Evolutionary conservation across 1,140 invertebrate species (phyloP).

Genomic region (Aphelenchoides fujianensis): DNA sequence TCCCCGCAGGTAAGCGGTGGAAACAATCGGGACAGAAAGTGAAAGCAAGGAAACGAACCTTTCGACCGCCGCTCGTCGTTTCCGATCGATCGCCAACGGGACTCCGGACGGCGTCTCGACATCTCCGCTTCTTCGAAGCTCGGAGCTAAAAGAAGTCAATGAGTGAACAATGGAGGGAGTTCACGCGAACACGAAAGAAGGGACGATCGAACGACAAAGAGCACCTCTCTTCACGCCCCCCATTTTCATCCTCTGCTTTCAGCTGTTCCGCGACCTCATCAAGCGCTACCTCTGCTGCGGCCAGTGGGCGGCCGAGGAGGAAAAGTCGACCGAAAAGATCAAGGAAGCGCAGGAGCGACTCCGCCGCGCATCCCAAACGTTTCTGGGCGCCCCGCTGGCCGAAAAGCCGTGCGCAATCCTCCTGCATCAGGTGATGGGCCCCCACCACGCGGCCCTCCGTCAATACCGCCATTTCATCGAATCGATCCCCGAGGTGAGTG

Average conservation of each 20-base stretch:
- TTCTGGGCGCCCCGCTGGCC: slow-evolving; percentile 26
- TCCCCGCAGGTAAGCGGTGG: slow-evolving; percentile 50
- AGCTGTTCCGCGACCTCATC: slow-evolving; percentile 49
- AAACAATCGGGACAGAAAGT: too few relatives aligned
- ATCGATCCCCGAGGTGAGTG: slow-evolving; percentile 11
- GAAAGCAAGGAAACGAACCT: too few relatives aligned
- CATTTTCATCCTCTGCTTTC: too few relatives aligned
- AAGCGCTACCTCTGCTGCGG: slow-evolving; percentile 37
- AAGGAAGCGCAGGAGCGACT: slow-evolving; percentile 41
- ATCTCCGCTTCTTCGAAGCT: too few relatives aligned
- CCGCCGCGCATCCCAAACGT: slow-evolving; percentile 33
- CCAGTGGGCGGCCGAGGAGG: slow-evolving; percentile 2
- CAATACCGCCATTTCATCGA: slow-evolving; percentile 2
- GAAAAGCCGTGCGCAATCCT: slow-evolving; percentile 8
- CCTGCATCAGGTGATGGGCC: slow-evolving; percentile 22
- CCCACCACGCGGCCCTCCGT: not conserved
- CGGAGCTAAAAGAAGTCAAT: too few relatives aligned
- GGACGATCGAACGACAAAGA: too few relatives aligned
- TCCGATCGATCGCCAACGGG: too few relatives aligned
- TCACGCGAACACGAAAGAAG: too few relatives aligned
- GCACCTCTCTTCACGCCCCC: too few relatives aligned
- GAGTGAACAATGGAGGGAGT: too few relatives aligned
- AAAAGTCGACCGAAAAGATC: slow-evolving; percentile 30
- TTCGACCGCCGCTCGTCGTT: too few relatives aligned
- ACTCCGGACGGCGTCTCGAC: too few relatives aligned